These are phyloP conservation scores for Prosopocoilus inquinatus DNA, from an alignment of 2,888 invertebrate species.

Conservation along the genomic window DNA sequence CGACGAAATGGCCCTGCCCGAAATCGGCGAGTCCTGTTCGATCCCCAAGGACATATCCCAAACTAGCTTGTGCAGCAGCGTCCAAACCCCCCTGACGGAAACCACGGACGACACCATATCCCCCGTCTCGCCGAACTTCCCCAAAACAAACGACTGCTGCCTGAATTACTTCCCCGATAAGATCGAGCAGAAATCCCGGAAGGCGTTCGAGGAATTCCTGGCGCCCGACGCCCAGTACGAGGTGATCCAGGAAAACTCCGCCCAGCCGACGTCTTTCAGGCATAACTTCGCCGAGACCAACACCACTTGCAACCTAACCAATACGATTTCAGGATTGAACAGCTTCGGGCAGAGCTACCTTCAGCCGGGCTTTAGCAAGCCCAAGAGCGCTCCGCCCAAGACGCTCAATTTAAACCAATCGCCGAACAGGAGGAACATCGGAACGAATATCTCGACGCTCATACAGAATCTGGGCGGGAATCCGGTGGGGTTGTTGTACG, in stretches of 20 bases:
- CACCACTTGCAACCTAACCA: conserved; percentile 42
- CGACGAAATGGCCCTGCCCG: conserved; percentile 40
- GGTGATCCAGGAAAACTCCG: conserved; percentile 52
- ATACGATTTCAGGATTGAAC: conserved; percentile 48
- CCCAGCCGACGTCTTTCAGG: conserved; percentile 34
- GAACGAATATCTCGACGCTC: conserved; percentile 52
- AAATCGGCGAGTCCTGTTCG: conserved; percentile 24
- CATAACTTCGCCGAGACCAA: conserved; percentile 29
- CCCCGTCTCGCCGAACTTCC: conserved; percentile 36
- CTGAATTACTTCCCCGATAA: conserved; percentile 43
- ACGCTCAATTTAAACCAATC: conserved; percentile 39
- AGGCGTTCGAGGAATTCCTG: conserved; percentile 48
- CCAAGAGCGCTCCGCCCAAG: conserved; percentile 40
- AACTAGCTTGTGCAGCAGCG: conserved; percentile 45
- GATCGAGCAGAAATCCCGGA: conserved; percentile 21
- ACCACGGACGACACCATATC: conserved; percentile 48
- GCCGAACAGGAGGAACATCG: conserved; percentile 42
- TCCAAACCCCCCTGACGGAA: conserved; percentile 49
- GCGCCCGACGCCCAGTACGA: conserved; percentile 66
- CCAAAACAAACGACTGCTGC: conserved; percentile 42
- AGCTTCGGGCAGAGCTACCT: conserved; percentile 45
- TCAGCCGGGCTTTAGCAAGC: conserved; percentile 27
- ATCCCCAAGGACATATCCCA: conserved; percentile 45
- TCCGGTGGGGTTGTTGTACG: conserved; percentile 50
- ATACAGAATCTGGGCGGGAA: conserved; percentile 53